Percentiles rank a stretch among this genome's conserved stretches.
phyloP scores from a whole-genome alignment of 2,113 vertebrate genomes.

The Pluvialis apricaria region DNA sequence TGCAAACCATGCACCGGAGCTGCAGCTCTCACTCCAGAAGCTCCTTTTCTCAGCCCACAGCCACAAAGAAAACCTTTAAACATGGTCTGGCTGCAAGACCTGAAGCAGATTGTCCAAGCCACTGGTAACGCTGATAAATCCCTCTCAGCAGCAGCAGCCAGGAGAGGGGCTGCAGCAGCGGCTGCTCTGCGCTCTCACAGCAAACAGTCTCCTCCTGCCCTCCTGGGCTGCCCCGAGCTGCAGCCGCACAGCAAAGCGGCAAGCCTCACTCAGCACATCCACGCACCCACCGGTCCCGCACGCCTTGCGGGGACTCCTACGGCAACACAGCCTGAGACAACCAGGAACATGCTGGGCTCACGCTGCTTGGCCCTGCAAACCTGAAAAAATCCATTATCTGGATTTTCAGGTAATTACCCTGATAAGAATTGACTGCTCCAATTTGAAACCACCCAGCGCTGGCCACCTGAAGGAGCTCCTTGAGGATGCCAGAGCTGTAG shows the following conservation, averaged over 20 bases:
- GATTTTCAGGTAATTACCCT: background rate
- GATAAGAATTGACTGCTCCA: background rate
- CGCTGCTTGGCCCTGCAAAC: background rate
- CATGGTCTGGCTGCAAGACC: background rate
- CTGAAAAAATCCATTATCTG: background rate
- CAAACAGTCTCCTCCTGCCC: background rate
- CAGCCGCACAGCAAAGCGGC: background rate
- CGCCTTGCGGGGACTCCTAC: accelerated
- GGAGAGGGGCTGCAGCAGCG: background rate
- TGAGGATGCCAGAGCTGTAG: background rate
- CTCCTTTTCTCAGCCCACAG: background rate
- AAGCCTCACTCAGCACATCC: background rate
- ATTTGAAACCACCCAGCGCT: accelerated
- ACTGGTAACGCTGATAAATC: accelerated
- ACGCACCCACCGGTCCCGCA: background rate
- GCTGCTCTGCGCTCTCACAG: background rate
- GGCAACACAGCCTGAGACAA: accelerated
- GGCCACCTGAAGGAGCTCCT: background rate
- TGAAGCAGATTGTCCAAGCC: background rate
- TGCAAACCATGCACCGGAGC: background rate
- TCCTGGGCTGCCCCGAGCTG: background rate
- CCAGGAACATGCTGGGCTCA: background rate
- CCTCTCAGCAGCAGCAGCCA: background rate
- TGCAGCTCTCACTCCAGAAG: background rate
- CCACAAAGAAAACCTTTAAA: background rate